Base-by-base conservation (phyloP, 2,113 vertebrate species). In the Corvus moneduloides region DNA sequence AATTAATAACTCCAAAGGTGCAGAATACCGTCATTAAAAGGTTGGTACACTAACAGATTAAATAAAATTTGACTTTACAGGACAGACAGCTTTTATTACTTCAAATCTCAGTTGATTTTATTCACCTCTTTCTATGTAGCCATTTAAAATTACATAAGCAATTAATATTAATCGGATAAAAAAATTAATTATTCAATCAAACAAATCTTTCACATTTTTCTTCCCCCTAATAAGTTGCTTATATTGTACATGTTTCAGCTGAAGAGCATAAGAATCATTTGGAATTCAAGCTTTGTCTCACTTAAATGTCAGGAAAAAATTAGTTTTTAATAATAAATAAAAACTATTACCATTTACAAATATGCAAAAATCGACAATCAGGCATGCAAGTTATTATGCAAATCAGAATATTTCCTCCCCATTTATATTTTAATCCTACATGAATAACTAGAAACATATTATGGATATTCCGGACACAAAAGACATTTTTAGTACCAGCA, bases 91-190 rank as follows among this genome's bases (percentile, higher is more conserved):
- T 97, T 94, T 97, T 96, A 95, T 95, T 89, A 95, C 95, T 95
- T 94, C 89, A 97, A 95, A 58, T 91, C 68, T 95, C 16, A 26
- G 41, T 77, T 97, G 81, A 96, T 94, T 96, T 97, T 94, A 56
- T 96, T 83, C 89, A 93, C 33, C n/a, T 93, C 32, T 93, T 92
- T 93, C 93, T 96, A 55, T 24, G 41, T 59, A 83, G 83, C 61
- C 78, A 94, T 93, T 98, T 97, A 95, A 97, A 97, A 94, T 95
- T 95, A 93, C 87, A 93, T 79, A 91, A 96, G 81, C 44, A 94
- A 91, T 95, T 96, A 97, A 96, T 97, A 96, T 96, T 93, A 97
- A 97, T 95, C 87, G 97, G 85, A 81, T 92, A 87, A 87, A 96
- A 78, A 78, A 75, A 92, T 82, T 94, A 97, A 96, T 96, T 94